phyloP scores from a whole-genome alignment of 2,888 invertebrate species.

The Mellilla xanthometata region DNA sequence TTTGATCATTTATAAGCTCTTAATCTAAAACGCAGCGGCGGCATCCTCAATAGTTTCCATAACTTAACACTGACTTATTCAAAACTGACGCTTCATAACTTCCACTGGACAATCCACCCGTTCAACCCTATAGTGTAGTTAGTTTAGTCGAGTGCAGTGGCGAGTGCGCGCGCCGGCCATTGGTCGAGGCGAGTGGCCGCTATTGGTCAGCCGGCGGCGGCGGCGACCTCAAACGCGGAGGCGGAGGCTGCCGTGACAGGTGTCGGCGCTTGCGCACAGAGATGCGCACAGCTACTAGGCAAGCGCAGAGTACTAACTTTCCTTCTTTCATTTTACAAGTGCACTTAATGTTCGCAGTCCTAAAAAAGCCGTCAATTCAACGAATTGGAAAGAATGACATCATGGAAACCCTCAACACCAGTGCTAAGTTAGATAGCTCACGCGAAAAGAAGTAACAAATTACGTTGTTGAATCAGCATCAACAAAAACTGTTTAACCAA shows the following conservation, averaged over 20 bases:
- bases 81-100: slow-evolving; percentile 8
- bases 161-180: slow-evolving; percentile 61
- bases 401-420: too few species aligned
- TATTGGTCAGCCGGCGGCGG: slow-evolving; percentile 58
- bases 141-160: too few species aligned
- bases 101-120: slow-evolving; percentile 19
- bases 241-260: slow-evolving; percentile 59
- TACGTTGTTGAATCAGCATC: too few species aligned
- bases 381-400: too few species aligned
- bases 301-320: too few species aligned
- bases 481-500: too few species aligned
- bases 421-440: too few species aligned
- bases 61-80: neutral
- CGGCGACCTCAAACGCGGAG: slow-evolving; percentile 68
- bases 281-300: neutral
- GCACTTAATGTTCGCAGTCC: too few species aligned
- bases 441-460: too few species aligned
- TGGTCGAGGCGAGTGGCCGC: slow-evolving; percentile 52
- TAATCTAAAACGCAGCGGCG: neutral
- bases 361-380: too few species aligned
- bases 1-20: too few species aligned
- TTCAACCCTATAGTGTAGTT: slow-evolving; percentile 70
- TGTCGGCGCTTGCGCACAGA: slow-evolving; percentile 38
- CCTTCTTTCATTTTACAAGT: too few species aligned
- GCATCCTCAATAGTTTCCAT: neutral